A percentile compares a stretch with the other conserved stretches of the same genome.
Conservation (phyloP, 2,797 vertebrate species). For the Scleropages formosus region DNA sequence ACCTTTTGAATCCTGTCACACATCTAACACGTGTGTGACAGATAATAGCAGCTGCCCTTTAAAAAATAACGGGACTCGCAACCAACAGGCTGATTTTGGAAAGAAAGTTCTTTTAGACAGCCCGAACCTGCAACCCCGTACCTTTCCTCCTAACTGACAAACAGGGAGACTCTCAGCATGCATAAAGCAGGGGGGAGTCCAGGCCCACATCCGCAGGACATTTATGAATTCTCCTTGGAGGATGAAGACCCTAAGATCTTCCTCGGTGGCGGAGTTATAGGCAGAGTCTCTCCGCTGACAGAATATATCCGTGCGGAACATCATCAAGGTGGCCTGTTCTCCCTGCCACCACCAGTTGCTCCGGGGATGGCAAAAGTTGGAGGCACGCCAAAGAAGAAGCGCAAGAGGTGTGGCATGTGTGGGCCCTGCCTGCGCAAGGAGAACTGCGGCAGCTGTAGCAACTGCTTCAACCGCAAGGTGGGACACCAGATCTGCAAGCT, state of each 20-base stretch:
- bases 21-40: not conserved
- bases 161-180: conserved; percentile 51
- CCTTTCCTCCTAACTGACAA: conserved; percentile 5
- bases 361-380: not conserved
- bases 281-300: conserved; percentile 59
- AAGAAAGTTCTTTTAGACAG: not conserved
- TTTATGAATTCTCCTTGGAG: conserved; percentile 56
- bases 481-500: conserved; percentile 88
- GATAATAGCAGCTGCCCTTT: not conserved
- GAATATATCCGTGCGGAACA: conserved; percentile 68
- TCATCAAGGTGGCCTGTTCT: conserved; percentile 66
- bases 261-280: conserved; percentile 44
- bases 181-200: conserved; percentile 45
- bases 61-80: not conserved
- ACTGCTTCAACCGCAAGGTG: conserved; percentile 81
- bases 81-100: not conserved
- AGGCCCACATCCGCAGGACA: conserved; percentile 47
- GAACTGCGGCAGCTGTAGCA: conserved; percentile 79
- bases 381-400: conserved; percentile 66
- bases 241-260: conserved; percentile 52
- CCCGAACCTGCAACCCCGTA: not conserved
- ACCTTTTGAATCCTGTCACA: not conserved
- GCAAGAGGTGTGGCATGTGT: conserved; percentile 80
- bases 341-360: conserved; percentile 44
- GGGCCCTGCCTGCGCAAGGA: conserved; percentile 73